Percentiles rank a stretch among this genome's conserved stretches.
Conservation (phyloP, 2,797 vertebrate genomes). For the Hydrocynus forskahlii region DNA sequence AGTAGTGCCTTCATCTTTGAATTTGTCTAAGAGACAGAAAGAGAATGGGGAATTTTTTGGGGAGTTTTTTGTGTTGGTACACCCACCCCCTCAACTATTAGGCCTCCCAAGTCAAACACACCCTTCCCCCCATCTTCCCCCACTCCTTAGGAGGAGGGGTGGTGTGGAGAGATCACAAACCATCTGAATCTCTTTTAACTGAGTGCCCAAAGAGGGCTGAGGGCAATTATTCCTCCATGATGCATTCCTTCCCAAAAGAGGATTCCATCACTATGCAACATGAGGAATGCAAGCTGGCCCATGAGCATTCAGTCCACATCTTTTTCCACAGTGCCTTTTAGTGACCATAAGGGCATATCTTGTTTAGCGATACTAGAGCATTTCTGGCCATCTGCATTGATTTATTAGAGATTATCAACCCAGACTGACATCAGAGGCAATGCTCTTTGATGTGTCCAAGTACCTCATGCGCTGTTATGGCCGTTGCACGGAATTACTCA, state of each 20-base stretch:
- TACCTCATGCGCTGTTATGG: constrained; percentile 42
- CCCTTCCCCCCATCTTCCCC: constrained; percentile 70
- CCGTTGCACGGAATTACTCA: constrained; percentile 16
- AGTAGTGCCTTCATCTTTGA: neutral
- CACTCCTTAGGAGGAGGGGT: constrained; percentile 71
- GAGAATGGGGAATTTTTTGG: constrained; percentile 42
- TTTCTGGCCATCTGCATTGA: constrained; percentile 30
- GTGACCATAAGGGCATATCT: constrained; percentile 26
- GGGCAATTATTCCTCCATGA: constrained; percentile 78
- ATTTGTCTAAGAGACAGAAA: constrained; percentile 19
- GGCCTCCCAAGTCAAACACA: constrained; percentile 74
- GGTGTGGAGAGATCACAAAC: constrained; percentile 71
- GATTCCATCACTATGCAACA: constrained; percentile 66
- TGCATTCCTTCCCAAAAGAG: constrained; percentile 77
- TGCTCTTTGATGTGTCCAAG: constrained; percentile 21
- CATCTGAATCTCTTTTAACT: constrained; percentile 82
- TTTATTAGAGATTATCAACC: constrained; percentile 27
- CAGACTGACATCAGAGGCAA: constrained; percentile 25
- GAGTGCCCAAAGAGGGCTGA: constrained; percentile 73
- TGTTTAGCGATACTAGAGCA: neutral
- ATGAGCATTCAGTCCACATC: constrained; percentile 51
- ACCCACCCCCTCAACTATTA: constrained; percentile 66
- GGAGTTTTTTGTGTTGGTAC: constrained; percentile 67
- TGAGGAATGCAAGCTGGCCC: constrained; percentile 67
- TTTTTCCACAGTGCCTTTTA: constrained; percentile 31